Percentiles rank a stretch among this genome's conserved stretches.
These are phyloP conservation scores for Pan troglodytes DNA, from an alignment of 2,113 vertebrate genomes.

Conservation along the genomic window NHGRI_mPanTro3-v2.1_pri NC_072407.2:35680001-35680500, in stretches of 20 bases:
- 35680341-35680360: neutral
- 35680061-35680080: no score
- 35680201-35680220: neutral
- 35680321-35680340: neutral
- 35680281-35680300: neutral
- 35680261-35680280: neutral
- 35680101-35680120: neutral
- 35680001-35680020: neutral
- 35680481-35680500: neutral
- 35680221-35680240: neutral
- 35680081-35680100: neutral
- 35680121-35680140: neutral
- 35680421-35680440: neutral
- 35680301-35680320: neutral
- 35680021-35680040: neutral
- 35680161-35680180: neutral
- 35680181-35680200: neutral
- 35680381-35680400: neutral
- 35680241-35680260: no score
- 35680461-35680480: neutral
- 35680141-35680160: neutral
- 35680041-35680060: neutral
- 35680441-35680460: neutral
- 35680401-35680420: neutral
- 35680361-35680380: neutral